Evolutionary conservation across 2,113 vertebrate genomes (phyloP).

Genomic region (Grus americana): DNA sequence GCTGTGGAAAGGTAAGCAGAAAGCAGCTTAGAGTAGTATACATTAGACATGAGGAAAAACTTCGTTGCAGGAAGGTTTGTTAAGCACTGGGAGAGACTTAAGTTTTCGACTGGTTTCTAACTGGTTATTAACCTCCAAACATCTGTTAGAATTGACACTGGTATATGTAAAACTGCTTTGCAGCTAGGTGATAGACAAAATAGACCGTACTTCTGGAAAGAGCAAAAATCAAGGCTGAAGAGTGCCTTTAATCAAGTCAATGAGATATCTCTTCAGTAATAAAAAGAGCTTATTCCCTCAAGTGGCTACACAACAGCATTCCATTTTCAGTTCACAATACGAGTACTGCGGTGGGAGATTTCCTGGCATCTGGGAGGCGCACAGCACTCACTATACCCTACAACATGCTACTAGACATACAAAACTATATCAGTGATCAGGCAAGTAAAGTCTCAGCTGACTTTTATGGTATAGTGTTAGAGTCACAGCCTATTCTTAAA

Average conservation of each 20-base stretch:
- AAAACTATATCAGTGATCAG: background rate
- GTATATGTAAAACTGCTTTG: background rate
- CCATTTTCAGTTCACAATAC: background rate
- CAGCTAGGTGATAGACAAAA: background rate
- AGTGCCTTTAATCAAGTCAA: background rate
- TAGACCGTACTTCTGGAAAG: accelerated
- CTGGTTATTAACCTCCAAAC: background rate
- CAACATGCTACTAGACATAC: background rate
- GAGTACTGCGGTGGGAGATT: background rate
- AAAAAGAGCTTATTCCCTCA: background rate
- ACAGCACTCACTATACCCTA: background rate
- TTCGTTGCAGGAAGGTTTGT: background rate
- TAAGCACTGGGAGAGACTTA: background rate
- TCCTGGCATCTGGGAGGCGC: background rate
- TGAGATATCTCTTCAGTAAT: background rate
- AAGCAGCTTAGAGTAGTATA: background rate
- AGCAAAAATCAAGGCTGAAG: background rate
- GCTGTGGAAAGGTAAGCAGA: background rate
- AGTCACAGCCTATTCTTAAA: background rate
- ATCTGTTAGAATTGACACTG: background rate
- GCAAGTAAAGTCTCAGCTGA: background rate
- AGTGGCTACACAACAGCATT: background rate
- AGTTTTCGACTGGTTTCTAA: background rate
- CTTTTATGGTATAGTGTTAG: background rate
- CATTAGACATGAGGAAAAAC: background rate